Evolutionary conservation across 2,113 vertebrate genomes (phyloP), one percentile per base, ranked within the genome.

Genomic region (Vanacampus margaritifer): DNA sequence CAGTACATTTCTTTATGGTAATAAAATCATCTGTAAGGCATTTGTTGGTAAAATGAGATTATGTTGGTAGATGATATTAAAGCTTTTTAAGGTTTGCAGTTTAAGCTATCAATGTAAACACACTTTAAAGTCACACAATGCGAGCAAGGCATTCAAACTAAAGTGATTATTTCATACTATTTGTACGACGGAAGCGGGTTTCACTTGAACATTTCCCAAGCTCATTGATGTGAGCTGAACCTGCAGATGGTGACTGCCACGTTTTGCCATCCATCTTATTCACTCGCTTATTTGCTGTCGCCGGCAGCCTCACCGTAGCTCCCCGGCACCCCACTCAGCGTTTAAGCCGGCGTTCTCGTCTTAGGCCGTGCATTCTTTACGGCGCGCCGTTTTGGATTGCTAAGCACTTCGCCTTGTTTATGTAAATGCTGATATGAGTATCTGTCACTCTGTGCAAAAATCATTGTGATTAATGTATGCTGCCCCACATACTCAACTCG

Each of bases 351-450:
- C 66, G 64, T 61, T 73, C 62, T 60, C 65, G 54, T 82, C 58
- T 83, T 56, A 71, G 48, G 71, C 80, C 79, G 80, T 83, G 57
- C 64, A 79, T 79, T 76, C 67, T 84, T 83, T 69, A 82, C 72
- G 71, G 61, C 65, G 45, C 64, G 76, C 69, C 64, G 69, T 79
- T 84, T 59, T 82, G 64, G 64, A 79, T 75, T 75, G 78, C 66
- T 68, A 64, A 46, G 56, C 72, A 54, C 70, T 70, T 81, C 81
- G 64, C 85, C 81, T 82, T 88, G 82, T 85, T 86, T 84, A 84
- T 86, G 81, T 82, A 87, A 86, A 85, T 84, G 80, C 84, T 86
- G 79, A 90, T 84, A 77, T 78, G 78, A 84, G 63, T 79, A 82
- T 82, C 76, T 87, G 86, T 82, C 82, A 81, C 74, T 82, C 64